Conservation (phyloP, 1,140 invertebrate species). For the Eumaeus atala region DNA sequence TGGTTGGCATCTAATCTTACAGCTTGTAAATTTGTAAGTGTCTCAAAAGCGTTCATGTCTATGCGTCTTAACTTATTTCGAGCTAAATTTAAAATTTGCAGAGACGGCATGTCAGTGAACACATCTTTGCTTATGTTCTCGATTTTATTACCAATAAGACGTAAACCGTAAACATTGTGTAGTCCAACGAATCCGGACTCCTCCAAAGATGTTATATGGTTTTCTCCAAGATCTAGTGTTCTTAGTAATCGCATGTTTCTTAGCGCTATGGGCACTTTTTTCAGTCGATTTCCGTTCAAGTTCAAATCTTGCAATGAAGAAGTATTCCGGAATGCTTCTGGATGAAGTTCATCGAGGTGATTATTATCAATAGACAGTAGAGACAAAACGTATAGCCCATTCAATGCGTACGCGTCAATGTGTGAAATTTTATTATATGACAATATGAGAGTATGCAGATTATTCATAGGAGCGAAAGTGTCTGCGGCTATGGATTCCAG, state of each 20-base stretch:
- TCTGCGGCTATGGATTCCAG: constrained; percentile 86
- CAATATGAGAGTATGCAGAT: constrained; percentile 86
- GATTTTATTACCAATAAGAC: constrained; percentile 91
- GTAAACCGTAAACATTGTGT: constrained; percentile 84
- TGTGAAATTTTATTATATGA: constrained; percentile 86
- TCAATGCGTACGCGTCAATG: constrained; percentile 84
- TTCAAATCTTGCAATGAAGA: constrained; percentile 89
- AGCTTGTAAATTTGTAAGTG: constrained; percentile 86
- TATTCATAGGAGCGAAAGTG: constrained; percentile 88
- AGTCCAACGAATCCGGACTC: constrained; percentile 88
- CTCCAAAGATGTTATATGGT: constrained; percentile 84
- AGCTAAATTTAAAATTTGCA: constrained; percentile 92
- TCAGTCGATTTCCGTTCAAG: constrained; percentile 87
- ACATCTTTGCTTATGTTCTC: constrained; percentile 88
- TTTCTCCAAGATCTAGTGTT: constrained; percentile 90
- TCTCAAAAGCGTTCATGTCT: constrained; percentile 88
- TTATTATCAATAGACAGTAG: constrained; percentile 88
- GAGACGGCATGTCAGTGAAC: constrained; percentile 85
- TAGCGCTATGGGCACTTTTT: constrained; percentile 85
- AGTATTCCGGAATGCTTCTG: constrained; percentile 87
- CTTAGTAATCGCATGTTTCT: constrained; percentile 82
- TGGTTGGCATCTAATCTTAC: constrained; percentile 90
- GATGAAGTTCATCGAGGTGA: constrained; percentile 82
- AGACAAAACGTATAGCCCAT: constrained; percentile 86
- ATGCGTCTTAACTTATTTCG: constrained; percentile 87